Base-by-base conservation (phyloP, 1,140 invertebrate species). In the Augochlora pura region DNA sequence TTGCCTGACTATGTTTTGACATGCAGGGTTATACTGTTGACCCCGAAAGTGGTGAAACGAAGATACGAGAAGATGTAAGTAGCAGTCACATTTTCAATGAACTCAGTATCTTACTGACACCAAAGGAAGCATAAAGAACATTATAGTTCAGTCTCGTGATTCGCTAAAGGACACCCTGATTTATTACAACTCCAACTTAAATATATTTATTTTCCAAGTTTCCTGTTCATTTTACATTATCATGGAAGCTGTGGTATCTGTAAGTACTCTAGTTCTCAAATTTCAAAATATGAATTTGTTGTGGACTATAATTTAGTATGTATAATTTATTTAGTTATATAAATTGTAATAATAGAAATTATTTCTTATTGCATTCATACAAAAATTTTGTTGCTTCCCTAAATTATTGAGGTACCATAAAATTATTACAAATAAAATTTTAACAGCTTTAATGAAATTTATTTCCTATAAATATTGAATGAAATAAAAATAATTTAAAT, bases 1-100 rank as follows among this genome's bases (percentile, higher is more conserved):
- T 87, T 82, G 65, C 74, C 80, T 77, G 68, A 89, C 70, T 76
- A 88, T 90, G 87, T 79, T 86, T 80, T 84, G 91, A 92, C 91
- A 93, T 92, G 91, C 86, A 90, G 87, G 88, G 90, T 91, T 89
- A 91, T 71, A 72, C 88, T 38, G 81, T 89, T 91, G 91, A 92
- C 89, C 91, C 86, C 63, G 76, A 89, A 86, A 86, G 85, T 88
- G 87, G 88, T 86, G 88, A 92, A 87, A 89, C 82, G 14, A 71
- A 84, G 91, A 92, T 93, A 92, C 91, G 74, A 64, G 74, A 80
- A 84, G 87, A 92, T 85, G 92, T 93, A 92, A 92, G 91, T 92
- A 92, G 70, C 60, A 62, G 60, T 68, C 39, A 77, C 25, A n/a
- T 69, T 73, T 77, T 49, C 72, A 81, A 82, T 52, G 77, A 77